A percentile compares a stretch with the other conserved stretches of the same genome.
These are phyloP conservation scores for Eulimnadia texana DNA, from an alignment of 1,140 invertebrate species.

Conservation along the genomic window DNA sequence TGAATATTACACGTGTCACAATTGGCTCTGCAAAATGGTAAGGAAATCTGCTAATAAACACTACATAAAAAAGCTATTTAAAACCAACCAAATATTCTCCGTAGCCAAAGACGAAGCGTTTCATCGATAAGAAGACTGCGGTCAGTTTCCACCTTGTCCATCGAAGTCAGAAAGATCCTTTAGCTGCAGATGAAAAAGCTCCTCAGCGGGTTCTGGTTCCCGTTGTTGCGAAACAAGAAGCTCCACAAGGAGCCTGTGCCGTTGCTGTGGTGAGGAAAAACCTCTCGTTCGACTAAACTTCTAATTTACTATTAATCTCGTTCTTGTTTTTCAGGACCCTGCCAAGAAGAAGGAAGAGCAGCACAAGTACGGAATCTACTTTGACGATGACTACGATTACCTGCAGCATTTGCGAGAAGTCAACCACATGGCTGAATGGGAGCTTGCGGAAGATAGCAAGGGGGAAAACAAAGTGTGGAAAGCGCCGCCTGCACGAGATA, in stretches of 20 bases:
- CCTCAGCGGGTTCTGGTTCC: conserved; percentile 70
- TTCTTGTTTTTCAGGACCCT: conserved; percentile 22
- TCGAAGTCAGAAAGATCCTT: conserved; percentile 80
- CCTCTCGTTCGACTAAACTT: background rate
- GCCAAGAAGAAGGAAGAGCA: conserved; percentile 57
- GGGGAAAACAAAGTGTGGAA: conserved; percentile 8
- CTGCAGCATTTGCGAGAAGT: conserved; percentile 73
- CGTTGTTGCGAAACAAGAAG: conserved; percentile 25
- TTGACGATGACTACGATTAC: conserved; percentile 92
- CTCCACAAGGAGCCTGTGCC: conserved; percentile 9
- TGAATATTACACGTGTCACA: no score
- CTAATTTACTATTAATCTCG: background rate
- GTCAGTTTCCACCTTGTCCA: conserved; percentile 84
- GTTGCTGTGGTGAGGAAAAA: background rate
- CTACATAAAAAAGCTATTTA: no score
- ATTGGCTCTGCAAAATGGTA: no score
- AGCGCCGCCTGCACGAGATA: conserved; percentile 11
- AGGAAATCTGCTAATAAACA: no score
- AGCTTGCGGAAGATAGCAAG: conserved; percentile 19
- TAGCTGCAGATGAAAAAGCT: conserved; percentile 70
- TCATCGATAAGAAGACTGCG: conserved; percentile 82
- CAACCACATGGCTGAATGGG: conserved; percentile 32
- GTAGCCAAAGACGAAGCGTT: conserved; percentile 49
- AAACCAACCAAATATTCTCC: background rate
- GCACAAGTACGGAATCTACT: conserved; percentile 83